These are phyloP conservation scores for Drosophila ezoana DNA, from an alignment of 2,888 invertebrate species.

Conservation along the genomic window DNA sequence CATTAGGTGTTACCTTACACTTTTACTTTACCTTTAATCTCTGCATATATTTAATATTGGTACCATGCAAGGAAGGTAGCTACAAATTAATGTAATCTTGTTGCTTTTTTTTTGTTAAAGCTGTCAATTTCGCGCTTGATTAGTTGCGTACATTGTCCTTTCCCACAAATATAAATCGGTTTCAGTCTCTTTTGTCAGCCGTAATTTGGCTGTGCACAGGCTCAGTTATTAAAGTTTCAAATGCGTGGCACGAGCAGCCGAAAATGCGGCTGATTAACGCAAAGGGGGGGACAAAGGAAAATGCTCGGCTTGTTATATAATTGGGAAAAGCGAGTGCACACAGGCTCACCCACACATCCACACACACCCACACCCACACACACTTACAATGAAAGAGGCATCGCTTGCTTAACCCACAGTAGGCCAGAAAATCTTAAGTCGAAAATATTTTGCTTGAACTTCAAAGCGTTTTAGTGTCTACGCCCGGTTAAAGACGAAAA, in stretches of 20 bases:
- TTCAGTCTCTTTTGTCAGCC: slow-evolving; percentile 14
- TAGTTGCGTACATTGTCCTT: slow-evolving; percentile 13
- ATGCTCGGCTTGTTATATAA: slow-evolving; percentile 31
- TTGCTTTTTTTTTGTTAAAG: not conserved
- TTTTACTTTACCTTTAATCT: too few relatives aligned
- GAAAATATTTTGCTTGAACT: slow-evolving; percentile 31
- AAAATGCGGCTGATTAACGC: slow-evolving; percentile 28
- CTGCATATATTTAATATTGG: too few relatives aligned
- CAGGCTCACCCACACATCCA: not conserved
- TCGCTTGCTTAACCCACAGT: not conserved
- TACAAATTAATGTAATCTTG: not conserved
- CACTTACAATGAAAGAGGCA: not conserved
- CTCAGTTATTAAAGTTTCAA: slow-evolving; percentile 49
- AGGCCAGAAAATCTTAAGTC: slow-evolving; percentile 3
- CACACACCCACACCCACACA: not conserved
- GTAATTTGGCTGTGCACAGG: slow-evolving; percentile 7
- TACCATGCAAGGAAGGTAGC: not conserved
- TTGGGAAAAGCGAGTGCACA: slow-evolving; percentile 10
- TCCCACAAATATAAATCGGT: slow-evolving; percentile 22
- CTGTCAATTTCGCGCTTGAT: slow-evolving; percentile 15
- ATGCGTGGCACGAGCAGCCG: slow-evolving; percentile 22
- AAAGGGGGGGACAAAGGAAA: slow-evolving; percentile 3
- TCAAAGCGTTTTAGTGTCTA: slow-evolving; percentile 38
- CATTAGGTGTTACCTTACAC: too few relatives aligned
- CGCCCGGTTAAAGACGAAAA: slow-evolving; percentile 30